Conservation (phyloP, 2,113 vertebrate species). For the Rhea pennata region DNA sequence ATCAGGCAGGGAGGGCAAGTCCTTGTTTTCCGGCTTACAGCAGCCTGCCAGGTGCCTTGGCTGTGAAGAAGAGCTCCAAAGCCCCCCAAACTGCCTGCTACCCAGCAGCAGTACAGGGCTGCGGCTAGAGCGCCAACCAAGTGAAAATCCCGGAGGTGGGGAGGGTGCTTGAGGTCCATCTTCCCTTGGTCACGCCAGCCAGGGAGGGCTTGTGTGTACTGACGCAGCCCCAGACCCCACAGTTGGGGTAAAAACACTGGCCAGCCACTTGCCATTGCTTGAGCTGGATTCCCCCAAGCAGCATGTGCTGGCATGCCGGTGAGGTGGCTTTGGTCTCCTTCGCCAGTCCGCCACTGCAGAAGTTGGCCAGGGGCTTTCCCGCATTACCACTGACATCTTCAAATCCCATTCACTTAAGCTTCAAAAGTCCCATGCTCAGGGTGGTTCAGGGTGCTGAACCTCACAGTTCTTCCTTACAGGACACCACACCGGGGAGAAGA, state of each 20-base stretch:
- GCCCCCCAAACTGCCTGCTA: not conserved
- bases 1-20: not conserved
- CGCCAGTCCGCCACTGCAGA: accelerated
- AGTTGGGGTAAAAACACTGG: not conserved
- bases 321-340: not conserved
- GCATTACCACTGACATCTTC: not conserved
- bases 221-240: not conserved
- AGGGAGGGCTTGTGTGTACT: not conserved
- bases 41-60: not conserved
- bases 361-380: not conserved
- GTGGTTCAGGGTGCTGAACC: not conserved
- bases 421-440: not conserved
- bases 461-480: not conserved
- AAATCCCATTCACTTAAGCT: not conserved
- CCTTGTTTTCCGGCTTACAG: not conserved
- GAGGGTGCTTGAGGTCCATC: accelerated
- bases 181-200: accelerated
- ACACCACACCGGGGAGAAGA: not conserved
- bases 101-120: no score
- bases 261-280: not conserved
- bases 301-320: accelerated
- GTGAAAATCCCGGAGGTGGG: not conserved
- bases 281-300: not conserved
- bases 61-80: not conserved
- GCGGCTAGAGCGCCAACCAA: no score